These are phyloP conservation scores for Procavia capensis DNA, from an alignment of 2,113 vertebrate genomes.

Conservation along the genomic window DNA sequence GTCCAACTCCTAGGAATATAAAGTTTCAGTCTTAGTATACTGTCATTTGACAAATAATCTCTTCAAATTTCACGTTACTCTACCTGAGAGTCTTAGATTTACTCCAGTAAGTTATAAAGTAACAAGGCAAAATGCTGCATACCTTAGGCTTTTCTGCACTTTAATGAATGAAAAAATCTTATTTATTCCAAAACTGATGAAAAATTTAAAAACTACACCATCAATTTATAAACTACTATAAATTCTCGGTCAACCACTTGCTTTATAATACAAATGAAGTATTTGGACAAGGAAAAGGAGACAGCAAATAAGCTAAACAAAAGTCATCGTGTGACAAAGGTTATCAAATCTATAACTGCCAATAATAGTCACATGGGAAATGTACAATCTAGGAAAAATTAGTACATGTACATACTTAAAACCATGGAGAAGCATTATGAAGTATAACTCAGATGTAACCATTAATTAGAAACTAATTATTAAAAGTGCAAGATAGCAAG, in stretches of 20 bases:
- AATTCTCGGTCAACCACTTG: slow-evolving; percentile 19
- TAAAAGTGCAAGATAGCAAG: slow-evolving; percentile 42
- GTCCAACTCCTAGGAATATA: slow-evolving; percentile 90
- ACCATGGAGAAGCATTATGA: neutral
- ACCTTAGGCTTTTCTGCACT: neutral
- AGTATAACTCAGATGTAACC: slow-evolving; percentile 22
- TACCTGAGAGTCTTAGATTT: slow-evolving; percentile 31
- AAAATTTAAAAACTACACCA: slow-evolving; percentile 25
- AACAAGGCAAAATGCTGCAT: slow-evolving; percentile 3
- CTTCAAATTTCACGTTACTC: slow-evolving; percentile 26
- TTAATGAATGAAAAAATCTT: slow-evolving; percentile 51
- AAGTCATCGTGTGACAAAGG: neutral
- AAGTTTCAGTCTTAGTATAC: slow-evolving; percentile 60
- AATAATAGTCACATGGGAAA: slow-evolving; percentile 39
- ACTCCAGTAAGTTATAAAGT: slow-evolving; percentile 25
- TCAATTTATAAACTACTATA: slow-evolving; percentile 43
- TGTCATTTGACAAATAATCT: neutral
- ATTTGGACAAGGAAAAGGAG: slow-evolving; percentile 31
- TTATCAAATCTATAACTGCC: neutral
- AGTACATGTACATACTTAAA: neutral
- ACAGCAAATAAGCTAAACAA: neutral
- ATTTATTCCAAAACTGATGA: slow-evolving; percentile 39
- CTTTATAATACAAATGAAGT: slow-evolving; percentile 38
- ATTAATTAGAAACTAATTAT: slow-evolving; percentile 45
- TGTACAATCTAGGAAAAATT: neutral